Conservation (phyloP, 2,113 vertebrate genomes). For the Girardinichthys multiradiatus region DNA sequence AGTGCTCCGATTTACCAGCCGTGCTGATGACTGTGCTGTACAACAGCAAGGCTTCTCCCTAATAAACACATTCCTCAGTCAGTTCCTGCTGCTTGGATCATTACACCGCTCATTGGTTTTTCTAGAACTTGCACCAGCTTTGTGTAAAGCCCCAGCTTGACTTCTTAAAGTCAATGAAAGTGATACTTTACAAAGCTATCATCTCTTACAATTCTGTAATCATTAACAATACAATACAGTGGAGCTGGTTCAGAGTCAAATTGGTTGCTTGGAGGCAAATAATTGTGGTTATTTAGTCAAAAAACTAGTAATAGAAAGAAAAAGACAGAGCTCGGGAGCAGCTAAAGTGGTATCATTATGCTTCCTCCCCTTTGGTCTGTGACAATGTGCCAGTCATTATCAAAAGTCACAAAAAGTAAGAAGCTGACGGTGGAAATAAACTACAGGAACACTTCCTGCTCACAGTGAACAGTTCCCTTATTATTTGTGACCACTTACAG, state of each 20-base stretch:
- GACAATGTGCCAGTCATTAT: background rate
- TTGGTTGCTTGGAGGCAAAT: constrained; percentile 53
- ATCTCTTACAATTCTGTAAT: constrained; percentile 39
- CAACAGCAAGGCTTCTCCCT: constrained; percentile 1
- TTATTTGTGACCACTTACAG: constrained; percentile 19
- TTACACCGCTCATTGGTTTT: background rate
- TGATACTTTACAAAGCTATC: constrained; percentile 24
- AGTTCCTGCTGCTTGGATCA: background rate
- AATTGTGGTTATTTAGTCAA: constrained; percentile 34
- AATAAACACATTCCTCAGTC: constrained; percentile 7
- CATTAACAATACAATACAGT: constrained; percentile 43
- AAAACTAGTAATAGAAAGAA: constrained; percentile 43
- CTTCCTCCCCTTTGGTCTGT: constrained; percentile 6
- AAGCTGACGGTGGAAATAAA: constrained; percentile 30
- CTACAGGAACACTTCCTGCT: constrained; percentile 1
- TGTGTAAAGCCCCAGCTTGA: background rate
- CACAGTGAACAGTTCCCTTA: constrained; percentile 11
- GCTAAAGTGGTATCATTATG: constrained; percentile 30
- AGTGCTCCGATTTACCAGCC: constrained; percentile 17
- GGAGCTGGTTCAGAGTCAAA: constrained; percentile 26
- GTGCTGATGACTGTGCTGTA: background rate
- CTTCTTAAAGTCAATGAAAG: constrained; percentile 7
- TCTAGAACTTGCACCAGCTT: background rate
- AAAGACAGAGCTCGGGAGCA: constrained; percentile 16
- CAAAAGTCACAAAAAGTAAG: constrained; percentile 13